A percentile compares a stretch with the other conserved stretches of the same genome.
phyloP scores from a whole-genome alignment of 1,140 invertebrate genomes.

The Lepidostoma basale region DNA sequence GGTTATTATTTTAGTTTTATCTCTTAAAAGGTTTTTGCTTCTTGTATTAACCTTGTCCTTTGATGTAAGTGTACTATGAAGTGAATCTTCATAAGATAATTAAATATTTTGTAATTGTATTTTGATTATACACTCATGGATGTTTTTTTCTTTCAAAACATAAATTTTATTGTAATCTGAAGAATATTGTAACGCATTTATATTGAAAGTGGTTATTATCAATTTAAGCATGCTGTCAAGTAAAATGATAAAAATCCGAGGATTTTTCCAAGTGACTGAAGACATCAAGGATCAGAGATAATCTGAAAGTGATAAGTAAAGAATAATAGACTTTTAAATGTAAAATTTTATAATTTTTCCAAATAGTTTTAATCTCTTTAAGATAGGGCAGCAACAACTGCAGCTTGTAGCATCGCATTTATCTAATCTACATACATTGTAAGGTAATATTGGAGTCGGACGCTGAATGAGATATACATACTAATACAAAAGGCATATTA shows the following conservation, averaged over 20 bases:
- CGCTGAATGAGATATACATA: background rate
- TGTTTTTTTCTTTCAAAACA: conserved; percentile 2
- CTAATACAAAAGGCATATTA: conserved; percentile 31
- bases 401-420: conserved; percentile 47
- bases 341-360: conserved; percentile 47
- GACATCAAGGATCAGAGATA: conserved; percentile 46
- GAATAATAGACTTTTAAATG: conserved; percentile 45
- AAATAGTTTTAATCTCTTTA: conserved; percentile 43
- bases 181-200: conserved; percentile 6
- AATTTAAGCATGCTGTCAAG: conserved; percentile 28
- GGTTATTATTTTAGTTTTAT: background rate
- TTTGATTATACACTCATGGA: conserved; percentile 16
- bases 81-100: background rate
- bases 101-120: background rate
- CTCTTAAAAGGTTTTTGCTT: background rate
- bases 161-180: too few species aligned
- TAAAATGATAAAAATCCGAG: conserved; percentile 25
- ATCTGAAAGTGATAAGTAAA: conserved; percentile 47
- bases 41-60: conserved; percentile 7
- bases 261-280: conserved; percentile 41
- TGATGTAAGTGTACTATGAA: conserved; percentile 15
- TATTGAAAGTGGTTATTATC: conserved; percentile 20
- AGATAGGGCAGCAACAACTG: conserved; percentile 39
- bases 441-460: conserved; percentile 33
- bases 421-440: conserved; percentile 37